phyloP scores from a whole-genome alignment of 1,140 invertebrate genomes.

The Chironomus striatipennis region DNA sequence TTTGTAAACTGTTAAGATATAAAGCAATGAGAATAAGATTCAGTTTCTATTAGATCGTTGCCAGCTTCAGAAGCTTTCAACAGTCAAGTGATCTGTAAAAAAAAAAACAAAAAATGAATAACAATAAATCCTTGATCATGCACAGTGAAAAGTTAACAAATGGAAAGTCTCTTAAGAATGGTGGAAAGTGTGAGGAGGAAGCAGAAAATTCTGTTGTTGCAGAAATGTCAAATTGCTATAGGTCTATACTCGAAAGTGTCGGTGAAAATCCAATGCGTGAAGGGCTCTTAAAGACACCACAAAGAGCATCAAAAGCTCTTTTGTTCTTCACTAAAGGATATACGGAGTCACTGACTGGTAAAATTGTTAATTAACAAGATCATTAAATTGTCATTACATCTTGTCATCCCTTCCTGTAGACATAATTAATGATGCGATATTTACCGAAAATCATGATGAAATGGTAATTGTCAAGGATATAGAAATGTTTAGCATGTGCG shows the following conservation, averaged over 20 bases:
- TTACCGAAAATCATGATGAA: constrained; percentile 1
- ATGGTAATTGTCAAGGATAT: constrained; percentile 17
- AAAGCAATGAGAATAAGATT: not conserved
- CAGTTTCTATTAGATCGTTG: not conserved
- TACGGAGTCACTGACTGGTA: not conserved
- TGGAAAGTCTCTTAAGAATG: not conserved
- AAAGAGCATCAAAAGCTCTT: not conserved
- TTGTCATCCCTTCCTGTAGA: not conserved
- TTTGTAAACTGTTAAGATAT: no score
- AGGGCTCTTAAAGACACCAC: not conserved
- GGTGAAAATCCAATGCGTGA: not conserved
- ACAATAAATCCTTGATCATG: not conserved
- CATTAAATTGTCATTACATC: not conserved
- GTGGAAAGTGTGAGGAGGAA: not conserved
- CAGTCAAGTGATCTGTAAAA: not conserved
- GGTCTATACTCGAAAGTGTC: not conserved
- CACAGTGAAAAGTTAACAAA: not conserved
- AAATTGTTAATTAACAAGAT: not conserved
- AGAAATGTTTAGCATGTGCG: constrained; percentile 3
- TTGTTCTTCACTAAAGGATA: constrained; percentile 11
- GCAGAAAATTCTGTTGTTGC: not conserved
- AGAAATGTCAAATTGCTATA: not conserved
- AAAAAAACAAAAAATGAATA: not conserved
- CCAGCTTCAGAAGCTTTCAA: not conserved
- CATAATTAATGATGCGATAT: not conserved